Percentiles rank a stretch among this genome's conserved stretches.
Evolutionary conservation across 2,797 vertebrate species (phyloP).

Genomic region (Lepilemur septentrionalis): DNA sequence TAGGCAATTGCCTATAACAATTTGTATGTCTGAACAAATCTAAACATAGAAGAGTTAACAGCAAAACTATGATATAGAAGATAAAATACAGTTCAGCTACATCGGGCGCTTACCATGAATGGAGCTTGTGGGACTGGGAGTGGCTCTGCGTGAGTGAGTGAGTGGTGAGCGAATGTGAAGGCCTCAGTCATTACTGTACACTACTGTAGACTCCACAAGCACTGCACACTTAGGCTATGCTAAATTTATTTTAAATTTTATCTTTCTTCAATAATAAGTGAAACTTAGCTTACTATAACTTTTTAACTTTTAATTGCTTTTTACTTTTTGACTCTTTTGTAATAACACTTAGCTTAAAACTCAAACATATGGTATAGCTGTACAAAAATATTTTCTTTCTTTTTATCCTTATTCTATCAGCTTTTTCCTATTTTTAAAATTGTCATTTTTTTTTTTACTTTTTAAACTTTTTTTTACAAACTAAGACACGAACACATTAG

Average conservation of each 20-base stretch:
- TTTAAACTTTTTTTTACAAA: background rate
- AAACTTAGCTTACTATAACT: background rate
- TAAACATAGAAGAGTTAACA: background rate
- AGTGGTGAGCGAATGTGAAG: background rate
- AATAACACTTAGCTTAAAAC: background rate
- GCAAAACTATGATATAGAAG: background rate
- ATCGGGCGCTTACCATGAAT: background rate
- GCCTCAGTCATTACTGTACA: background rate
- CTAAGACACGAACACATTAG: background rate
- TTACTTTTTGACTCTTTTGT: background rate
- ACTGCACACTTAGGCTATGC: background rate
- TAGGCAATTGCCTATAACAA: background rate
- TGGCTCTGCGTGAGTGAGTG: background rate
- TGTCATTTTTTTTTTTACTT: background rate
- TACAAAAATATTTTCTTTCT: background rate
- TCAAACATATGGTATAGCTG: background rate
- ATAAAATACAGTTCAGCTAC: background rate
- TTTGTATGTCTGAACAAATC: background rate
- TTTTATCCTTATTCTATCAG: background rate
- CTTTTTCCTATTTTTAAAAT: background rate
- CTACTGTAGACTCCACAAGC: background rate
- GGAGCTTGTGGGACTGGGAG: background rate
- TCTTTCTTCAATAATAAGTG: background rate
- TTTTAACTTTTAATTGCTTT: background rate
- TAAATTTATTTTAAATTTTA: background rate